These are phyloP conservation scores for Aphidoletes aphidimyza DNA, from an alignment of 2,888 invertebrate genomes.

Conservation along the genomic window DNA sequence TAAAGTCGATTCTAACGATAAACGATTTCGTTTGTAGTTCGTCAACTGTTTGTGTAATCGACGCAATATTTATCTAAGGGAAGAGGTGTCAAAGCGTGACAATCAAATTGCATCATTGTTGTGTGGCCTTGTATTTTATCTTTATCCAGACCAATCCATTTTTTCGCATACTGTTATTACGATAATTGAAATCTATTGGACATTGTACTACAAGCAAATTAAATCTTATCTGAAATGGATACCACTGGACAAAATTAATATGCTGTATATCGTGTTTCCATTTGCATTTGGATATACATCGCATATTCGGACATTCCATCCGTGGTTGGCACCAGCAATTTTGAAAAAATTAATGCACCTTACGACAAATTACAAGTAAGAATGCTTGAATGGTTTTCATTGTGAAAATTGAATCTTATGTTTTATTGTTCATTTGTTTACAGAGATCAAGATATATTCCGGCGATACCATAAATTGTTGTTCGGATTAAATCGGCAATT, in stretches of 20 bases:
- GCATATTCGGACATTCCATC: constrained; percentile 22
- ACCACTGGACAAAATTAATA: constrained; percentile 28
- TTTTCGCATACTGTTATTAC: constrained; percentile 19
- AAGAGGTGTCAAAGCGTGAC: neutral
- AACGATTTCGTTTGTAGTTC: neutral
- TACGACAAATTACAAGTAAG: constrained; percentile 40
- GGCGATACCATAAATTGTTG: neutral
- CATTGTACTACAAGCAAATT: neutral
- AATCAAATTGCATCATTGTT: neutral
- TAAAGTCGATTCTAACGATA: neutral
- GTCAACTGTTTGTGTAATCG: neutral
- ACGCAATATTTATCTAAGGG: constrained; percentile 8
- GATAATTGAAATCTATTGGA: constrained; percentile 33
- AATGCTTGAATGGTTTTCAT: neutral
- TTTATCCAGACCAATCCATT: constrained; percentile 15
- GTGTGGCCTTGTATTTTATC: neutral
- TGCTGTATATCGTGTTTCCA: neutral
- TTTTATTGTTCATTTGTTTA: neutral
- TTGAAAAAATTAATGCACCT: neutral
- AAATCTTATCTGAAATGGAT: neutral
- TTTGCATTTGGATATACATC: neutral
- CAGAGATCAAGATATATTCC: neutral
- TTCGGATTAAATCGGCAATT: neutral
- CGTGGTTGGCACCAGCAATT: constrained; percentile 41
- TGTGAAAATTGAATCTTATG: neutral